Base-by-base conservation (phyloP, 2,113 vertebrate species). In the Coturnix japonica region DNA sequence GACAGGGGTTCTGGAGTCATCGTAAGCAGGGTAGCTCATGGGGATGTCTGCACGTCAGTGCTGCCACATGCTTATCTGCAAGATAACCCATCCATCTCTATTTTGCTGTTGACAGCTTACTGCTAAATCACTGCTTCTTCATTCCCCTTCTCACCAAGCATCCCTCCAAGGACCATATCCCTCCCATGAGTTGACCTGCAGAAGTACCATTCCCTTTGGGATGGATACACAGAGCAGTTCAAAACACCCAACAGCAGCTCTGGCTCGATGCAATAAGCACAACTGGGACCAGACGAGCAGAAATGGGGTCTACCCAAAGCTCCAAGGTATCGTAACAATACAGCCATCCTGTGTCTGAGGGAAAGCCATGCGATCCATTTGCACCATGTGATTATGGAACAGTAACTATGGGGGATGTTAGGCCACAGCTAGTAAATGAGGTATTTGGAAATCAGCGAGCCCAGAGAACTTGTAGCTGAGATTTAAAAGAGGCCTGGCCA, bases 401-500 rank as follows among this genome's bases (percentile, higher is more conserved):
- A 81, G 91, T 64, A 90, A 94, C 85, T 35, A 60, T 71, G 76
- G 56, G 83, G 88, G 93, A 94, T 60, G 88, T 83, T 64, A 83
- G 94, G 43, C 47, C 88, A 85, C 85, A 95, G 90, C 90, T 57
- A 83, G 76, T 88, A 91, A 95, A 95, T 92, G 95, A 95, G 90
- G 91, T 85, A 93, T 95, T 95, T 90, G 46, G 69, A 94, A 91
- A 85, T 70, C 91, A 67, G 85, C 91, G 71, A 86, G 93, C 87
- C 65, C 93, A 90, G 72, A 78, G 82, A 95, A 67, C 82, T 94
- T 5, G 5, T 37, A 75, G 53, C 18, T 0, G 4, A 69, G 79
- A 73, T 77, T 95, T 86, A 64, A 85, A 83, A 85, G 61, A 33
- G 93, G 73, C 76, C 85, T 83, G 85, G 94, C 94, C 93, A 96